These are phyloP conservation scores for Cordylochernes scorpioides DNA, from an alignment of 2,888 invertebrate genomes.

Conservation along the genomic window DNA sequence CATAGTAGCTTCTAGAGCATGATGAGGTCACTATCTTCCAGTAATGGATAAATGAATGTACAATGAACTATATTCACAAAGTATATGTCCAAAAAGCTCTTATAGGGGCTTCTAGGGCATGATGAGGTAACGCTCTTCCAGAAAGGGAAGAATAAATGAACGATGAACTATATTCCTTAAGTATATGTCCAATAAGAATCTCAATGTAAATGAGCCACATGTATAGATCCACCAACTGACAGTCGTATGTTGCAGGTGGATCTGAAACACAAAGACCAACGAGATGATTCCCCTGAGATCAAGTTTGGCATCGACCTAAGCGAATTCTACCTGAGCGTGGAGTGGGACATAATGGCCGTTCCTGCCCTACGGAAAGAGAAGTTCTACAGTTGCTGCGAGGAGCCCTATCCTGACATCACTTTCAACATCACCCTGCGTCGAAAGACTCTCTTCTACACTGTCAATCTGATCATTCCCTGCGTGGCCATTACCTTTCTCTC, in stretches of 20 bases:
- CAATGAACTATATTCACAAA: too few species aligned
- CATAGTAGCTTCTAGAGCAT: too few species aligned
- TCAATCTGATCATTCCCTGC: constrained; percentile 82
- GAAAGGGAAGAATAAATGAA: too few species aligned
- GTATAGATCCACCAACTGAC: too few species aligned
- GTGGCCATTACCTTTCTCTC: constrained; percentile 86
- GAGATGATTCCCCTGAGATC: constrained; percentile 12
- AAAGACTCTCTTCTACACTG: constrained; percentile 90
- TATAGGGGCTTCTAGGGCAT: too few species aligned
- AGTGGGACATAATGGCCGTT: constrained; percentile 27
- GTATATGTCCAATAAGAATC: too few species aligned
- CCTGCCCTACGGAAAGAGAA: constrained; percentile 15
- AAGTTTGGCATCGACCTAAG: constrained; percentile 25
- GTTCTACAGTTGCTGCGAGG: constrained; percentile 22
- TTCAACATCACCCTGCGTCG: constrained; percentile 90
- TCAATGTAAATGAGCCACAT: too few species aligned
- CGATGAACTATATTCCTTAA: too few species aligned
- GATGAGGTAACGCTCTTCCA: too few species aligned
- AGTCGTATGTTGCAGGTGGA: constrained; percentile 14
- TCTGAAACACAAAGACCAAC: constrained; percentile 18
- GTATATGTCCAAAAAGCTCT: too few species aligned
- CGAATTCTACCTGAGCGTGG: constrained; percentile 27
- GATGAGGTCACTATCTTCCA: too few species aligned
- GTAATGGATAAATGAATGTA: too few species aligned
- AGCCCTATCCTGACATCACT: constrained; percentile 84